These are phyloP conservation scores for Ormyrus nitidulus DNA, from an alignment of 2,888 invertebrate genomes.

Conservation along the genomic window DNA sequence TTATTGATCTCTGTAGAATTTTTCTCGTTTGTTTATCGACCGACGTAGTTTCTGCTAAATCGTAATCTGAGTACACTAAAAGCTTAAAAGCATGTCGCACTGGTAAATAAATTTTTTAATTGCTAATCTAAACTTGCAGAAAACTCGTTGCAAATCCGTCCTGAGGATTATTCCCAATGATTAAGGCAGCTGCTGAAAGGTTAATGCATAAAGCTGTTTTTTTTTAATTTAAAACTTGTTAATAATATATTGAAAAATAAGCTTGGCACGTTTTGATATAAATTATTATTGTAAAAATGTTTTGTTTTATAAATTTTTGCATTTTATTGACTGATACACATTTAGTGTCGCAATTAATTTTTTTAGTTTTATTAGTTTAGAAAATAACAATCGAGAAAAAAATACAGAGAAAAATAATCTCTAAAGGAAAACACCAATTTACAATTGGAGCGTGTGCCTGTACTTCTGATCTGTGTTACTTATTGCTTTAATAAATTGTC, in stretches of 20 bases:
- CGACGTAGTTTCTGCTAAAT: constrained; percentile 12
- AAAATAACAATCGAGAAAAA: background rate
- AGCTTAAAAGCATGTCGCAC: constrained; percentile 14
- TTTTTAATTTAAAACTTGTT: too few relatives aligned
- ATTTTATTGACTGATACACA: background rate
- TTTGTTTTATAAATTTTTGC: background rate
- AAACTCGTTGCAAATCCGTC: too few relatives aligned
- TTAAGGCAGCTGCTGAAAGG: too few relatives aligned
- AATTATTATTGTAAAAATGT: too few relatives aligned
- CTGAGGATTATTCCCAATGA: too few relatives aligned
- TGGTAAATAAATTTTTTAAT: too few relatives aligned
- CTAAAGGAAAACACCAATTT: constrained; percentile 2
- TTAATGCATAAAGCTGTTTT: too few relatives aligned
- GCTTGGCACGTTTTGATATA: too few relatives aligned
- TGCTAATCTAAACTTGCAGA: too few relatives aligned
- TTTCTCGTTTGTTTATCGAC: constrained; percentile 15
- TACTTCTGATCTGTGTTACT: constrained; percentile 67
- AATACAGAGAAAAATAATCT: background rate
- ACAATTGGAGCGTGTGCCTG: constrained; percentile 56
- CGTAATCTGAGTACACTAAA: background rate
- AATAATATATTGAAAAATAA: too few relatives aligned
- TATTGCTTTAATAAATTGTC: constrained; percentile 71
- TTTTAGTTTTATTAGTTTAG: background rate
- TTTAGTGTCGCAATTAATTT: background rate
- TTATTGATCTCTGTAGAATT: constrained; percentile 33